Evolutionary conservation across 1,140 invertebrate species (phyloP).

Genomic region (Hylaeus volcanicus): DNA sequence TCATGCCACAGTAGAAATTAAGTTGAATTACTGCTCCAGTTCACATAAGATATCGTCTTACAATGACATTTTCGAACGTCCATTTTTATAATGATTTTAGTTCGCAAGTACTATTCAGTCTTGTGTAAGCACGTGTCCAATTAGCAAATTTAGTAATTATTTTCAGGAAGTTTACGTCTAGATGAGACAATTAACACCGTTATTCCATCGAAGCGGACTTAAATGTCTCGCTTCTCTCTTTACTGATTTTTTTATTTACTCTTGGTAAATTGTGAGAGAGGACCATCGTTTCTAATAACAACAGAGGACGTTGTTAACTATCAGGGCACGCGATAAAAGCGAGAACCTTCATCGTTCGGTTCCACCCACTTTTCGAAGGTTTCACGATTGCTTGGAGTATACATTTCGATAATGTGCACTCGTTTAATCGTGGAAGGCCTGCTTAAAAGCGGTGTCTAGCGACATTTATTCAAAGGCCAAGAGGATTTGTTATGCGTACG

Average conservation of each 20-base stretch:
- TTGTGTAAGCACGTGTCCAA: no score
- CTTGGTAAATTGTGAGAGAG: slow-evolving; percentile 28
- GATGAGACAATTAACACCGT: no score
- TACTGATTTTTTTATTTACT: background rate
- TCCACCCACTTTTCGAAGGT: slow-evolving; percentile 38
- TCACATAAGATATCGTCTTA: no score
- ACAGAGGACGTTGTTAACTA: background rate
- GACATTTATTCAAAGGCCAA: background rate
- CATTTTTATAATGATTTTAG: no score
- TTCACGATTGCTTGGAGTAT: slow-evolving; percentile 34
- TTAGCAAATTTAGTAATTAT: no score
- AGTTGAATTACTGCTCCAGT: no score
- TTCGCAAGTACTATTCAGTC: no score
- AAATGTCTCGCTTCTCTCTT: background rate
- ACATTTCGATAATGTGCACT: slow-evolving; percentile 34
- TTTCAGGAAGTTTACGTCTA: no score
- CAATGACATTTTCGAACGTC: no score
- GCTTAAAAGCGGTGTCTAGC: slow-evolving; percentile 39
- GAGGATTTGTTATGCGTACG: slow-evolving; percentile 28
- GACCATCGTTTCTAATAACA: background rate
- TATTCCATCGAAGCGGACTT: no score
- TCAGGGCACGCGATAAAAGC: background rate
- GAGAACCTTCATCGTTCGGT: background rate
- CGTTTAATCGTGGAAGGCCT: slow-evolving; percentile 32
- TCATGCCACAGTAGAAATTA: no score